Evolutionary conservation across 1,140 invertebrate species (phyloP), one percentile per base, ranked within the genome.

Genomic region (Lepidurus apus): DNA sequence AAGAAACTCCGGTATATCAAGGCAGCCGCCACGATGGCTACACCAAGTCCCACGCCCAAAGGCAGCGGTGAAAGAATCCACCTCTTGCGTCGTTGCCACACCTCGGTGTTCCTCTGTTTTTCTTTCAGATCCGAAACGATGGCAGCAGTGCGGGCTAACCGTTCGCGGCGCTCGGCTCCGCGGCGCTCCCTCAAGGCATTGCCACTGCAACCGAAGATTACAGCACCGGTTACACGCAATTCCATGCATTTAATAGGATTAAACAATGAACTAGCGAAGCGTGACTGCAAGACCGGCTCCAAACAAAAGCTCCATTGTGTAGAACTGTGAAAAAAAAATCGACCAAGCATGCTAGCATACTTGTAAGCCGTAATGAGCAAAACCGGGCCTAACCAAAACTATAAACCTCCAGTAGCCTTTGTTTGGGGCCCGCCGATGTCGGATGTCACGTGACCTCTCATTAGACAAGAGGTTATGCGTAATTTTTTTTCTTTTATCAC

Each of bases 31-130:
- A 65, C 53, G 53, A 65, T 21, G 21, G 53, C 53, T 65, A 65
- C 53, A 9, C 53, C 53, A 65, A 65, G 21, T 7, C 53, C 53
- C 53, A 65, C 53, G 21, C 53, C 21, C 13, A 65, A 65, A 21
- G 53, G 53, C n/a, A 65, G 21, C 17, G 53, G 53, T 65, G 53
- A 65, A 65, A 65, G 53, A 65, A 65, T 13, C 53, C 53, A 65
- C 53, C 53, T 65, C 53, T 65, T 65, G 17, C 53, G 53, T 65
- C 53, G 53, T 65, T 65, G 53, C 53, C 53, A 65, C 53, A 65
- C 53, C 53, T 65, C 53, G 53, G 17, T 65, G 53, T 65, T 65
- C 53, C 21, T 65, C 53, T 65, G 53, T 21, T 65, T 65, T 65
- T 65, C 53, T 65, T 65, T 65, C 53, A 65, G 13, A 65, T 65